These are phyloP conservation scores for Sphaeridia pumilis DNA, from an alignment of 2,888 invertebrate genomes.

Conservation along the genomic window DNA sequence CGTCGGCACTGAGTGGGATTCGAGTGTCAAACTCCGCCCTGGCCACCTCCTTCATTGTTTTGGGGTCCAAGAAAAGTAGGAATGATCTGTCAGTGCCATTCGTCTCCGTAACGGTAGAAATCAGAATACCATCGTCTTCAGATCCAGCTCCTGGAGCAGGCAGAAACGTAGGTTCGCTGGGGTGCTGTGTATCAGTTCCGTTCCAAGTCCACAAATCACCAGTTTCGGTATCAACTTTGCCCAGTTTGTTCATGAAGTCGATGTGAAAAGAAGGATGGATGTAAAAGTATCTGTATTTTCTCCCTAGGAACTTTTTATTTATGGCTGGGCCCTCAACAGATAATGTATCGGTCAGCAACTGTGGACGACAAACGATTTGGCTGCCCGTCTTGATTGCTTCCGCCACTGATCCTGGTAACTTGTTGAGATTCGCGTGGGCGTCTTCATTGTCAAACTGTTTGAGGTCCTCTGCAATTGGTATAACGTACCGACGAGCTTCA, in stretches of 20 bases:
- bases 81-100: constrained; percentile 27
- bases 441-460: constrained; percentile 36
- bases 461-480: constrained; percentile 9
- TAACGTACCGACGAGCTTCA: constrained; percentile 6
- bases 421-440: constrained; percentile 34
- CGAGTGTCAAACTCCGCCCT: constrained; percentile 38
- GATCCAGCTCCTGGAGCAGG: constrained; percentile 39
- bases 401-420: constrained; percentile 38
- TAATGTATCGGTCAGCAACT: constrained; percentile 32
- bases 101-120: constrained; percentile 37
- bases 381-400: constrained; percentile 38
- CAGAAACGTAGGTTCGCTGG: constrained; percentile 44
- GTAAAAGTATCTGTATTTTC: constrained; percentile 43
- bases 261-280: constrained; percentile 40
- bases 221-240: constrained; percentile 24
- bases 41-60: constrained; percentile 40
- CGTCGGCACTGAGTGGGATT: constrained; percentile 37
- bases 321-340: constrained; percentile 44
- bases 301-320: constrained; percentile 39
- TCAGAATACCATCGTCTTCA: constrained; percentile 42
- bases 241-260: constrained; percentile 38
- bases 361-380: constrained; percentile 34
- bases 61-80: constrained; percentile 40
- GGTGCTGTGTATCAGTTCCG: constrained; percentile 33
- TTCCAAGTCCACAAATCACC: constrained; percentile 17